These are phyloP conservation scores for Mamestra configurata DNA, from an alignment of 1,140 invertebrate species.

Conservation along the genomic window DNA sequence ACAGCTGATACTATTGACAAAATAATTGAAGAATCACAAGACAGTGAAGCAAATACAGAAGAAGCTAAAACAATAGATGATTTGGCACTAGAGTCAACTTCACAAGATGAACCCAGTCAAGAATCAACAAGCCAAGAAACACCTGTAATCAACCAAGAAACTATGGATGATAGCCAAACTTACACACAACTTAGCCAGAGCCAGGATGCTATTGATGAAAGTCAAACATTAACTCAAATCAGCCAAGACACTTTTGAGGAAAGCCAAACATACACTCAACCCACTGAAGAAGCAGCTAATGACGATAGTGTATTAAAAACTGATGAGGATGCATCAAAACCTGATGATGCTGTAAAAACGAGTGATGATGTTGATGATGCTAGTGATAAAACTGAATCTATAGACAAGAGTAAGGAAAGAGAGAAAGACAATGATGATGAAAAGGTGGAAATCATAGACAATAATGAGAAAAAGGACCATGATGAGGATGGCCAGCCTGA, in stretches of 20 bases:
- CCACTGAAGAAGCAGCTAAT: constrained; percentile 30
- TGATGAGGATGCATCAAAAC: too few species aligned
- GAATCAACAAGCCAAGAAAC: constrained; percentile 51
- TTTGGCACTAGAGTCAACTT: constrained; percentile 9
- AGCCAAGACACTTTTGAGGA: constrained; percentile 45
- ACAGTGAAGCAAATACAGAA: constrained; percentile 52
- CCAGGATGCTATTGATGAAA: constrained; percentile 45
- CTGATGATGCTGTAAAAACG: too few species aligned
- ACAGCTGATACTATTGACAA: constrained; percentile 4
- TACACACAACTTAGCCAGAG: neutral
- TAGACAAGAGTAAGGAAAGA: neutral
- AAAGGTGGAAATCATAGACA: neutral
- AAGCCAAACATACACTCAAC: neutral
- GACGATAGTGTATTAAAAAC: neutral
- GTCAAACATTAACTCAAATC: neutral
- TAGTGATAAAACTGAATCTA: constrained; percentile 11
- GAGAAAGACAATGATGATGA: constrained; percentile 9
- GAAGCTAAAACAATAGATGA: constrained; percentile 60
- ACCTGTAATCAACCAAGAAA: neutral
- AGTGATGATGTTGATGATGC: constrained; percentile 24
- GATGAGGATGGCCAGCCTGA: constrained; percentile 76
- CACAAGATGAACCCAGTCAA: constrained; percentile 52
- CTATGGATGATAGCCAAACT: constrained; percentile 14
- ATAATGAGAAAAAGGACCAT: constrained; percentile 55
- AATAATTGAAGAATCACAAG: constrained; percentile 44